phyloP scores from a whole-genome alignment of 2,888 invertebrate genomes.

The Chymomyza fuscimana region DNA sequence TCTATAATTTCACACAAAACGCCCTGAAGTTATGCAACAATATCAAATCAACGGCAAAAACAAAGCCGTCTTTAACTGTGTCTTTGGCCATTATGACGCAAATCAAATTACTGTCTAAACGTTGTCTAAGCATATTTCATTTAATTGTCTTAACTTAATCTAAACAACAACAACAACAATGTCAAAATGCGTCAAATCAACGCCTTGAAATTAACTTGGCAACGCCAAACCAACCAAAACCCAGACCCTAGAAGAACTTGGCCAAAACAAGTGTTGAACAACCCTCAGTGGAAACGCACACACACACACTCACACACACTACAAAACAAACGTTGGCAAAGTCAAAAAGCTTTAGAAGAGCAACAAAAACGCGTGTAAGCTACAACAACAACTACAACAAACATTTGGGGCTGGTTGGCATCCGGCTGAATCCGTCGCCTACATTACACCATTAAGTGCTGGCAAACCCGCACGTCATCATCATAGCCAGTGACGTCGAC shows the following conservation, averaged over 20 bases:
- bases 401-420: conserved; percentile 41
- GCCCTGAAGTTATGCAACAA: conserved; percentile 4
- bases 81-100: conserved; percentile 18
- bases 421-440: conserved; percentile 46
- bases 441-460: conserved; percentile 58
- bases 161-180: conserved; percentile 41
- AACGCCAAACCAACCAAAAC: conserved; percentile 1
- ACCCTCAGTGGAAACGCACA: not conserved
- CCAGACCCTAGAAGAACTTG: conserved; percentile 19
- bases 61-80: not conserved
- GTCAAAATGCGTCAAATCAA: conserved; percentile 60
- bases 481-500: conserved; percentile 15
- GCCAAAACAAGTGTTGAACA: conserved; percentile 29
- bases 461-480: conserved; percentile 64
- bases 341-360: conserved; percentile 42
- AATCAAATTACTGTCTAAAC: conserved; percentile 69
- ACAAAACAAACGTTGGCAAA: conserved; percentile 50
- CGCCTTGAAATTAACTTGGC: conserved; percentile 54
- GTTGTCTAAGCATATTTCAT: conserved; percentile 64
- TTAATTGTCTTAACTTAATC: conserved; percentile 57
- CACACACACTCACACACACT: conserved; percentile 23
- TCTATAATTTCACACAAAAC: not conserved
- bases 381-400: conserved; percentile 29
- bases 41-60: not conserved
- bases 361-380: conserved; percentile 43